phyloP scores from a whole-genome alignment of 2,797 vertebrate genomes.

The Tauraco hartlaubi region DNA sequence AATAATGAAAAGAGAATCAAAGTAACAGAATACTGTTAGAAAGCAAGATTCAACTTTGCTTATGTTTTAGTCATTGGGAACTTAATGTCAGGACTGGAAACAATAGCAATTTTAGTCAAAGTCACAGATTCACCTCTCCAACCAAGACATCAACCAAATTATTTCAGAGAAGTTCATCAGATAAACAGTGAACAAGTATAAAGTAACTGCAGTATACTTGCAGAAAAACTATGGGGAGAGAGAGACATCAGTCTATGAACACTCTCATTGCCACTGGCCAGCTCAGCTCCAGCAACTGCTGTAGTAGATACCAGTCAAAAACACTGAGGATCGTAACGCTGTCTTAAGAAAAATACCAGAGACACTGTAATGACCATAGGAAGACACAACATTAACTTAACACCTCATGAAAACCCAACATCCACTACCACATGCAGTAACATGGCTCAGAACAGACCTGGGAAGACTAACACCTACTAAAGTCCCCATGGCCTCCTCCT shows the following conservation, averaged over 20 bases:
- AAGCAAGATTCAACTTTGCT: neutral
- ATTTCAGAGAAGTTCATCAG: neutral
- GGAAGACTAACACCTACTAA: neutral
- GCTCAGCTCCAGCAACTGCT: neutral
- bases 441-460: neutral
- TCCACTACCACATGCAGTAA: neutral
- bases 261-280: neutral
- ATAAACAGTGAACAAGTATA: neutral
- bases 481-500: rapidly evolving
- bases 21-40: neutral
- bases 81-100: neutral
- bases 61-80: neutral
- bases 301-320: neutral
- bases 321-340: neutral
- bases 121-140: neutral
- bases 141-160: neutral
- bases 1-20: neutral
- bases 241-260: neutral
- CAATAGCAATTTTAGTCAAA: neutral
- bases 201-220: neutral
- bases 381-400: neutral
- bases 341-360: neutral
- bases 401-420: neutral
- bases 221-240: neutral
- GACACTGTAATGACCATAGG: neutral